A percentile compares a stretch with the other conserved stretches of the same genome.
phyloP scores from a whole-genome alignment of 2,888 invertebrate species.

The Morpho deidamia region DNA sequence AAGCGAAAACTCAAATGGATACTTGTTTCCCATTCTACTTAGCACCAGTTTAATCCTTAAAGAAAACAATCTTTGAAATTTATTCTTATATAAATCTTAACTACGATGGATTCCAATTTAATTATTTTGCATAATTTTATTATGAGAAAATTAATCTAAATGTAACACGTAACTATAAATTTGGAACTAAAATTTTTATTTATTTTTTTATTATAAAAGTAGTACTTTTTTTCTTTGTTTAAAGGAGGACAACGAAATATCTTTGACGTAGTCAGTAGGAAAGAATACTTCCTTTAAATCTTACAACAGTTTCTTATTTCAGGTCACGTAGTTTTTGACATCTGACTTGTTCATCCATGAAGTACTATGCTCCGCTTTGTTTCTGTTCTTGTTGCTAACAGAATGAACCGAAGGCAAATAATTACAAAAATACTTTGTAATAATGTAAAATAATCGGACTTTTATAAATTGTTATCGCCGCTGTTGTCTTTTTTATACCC shows the following conservation, averaged over 20 bases:
- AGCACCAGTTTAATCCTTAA: conserved; percentile 51
- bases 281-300: conserved; percentile 7
- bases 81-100: conserved; percentile 27
- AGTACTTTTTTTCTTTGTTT: conserved; percentile 7
- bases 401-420: neutral
- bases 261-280: conserved; percentile 5
- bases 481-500: no score
- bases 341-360: conserved; percentile 2
- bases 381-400: neutral
- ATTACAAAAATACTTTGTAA: no score
- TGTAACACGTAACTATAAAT: no score
- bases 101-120: no score
- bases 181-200: no score
- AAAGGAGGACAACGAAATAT: conserved; percentile 9
- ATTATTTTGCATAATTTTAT: no score
- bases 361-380: neutral
- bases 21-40: conserved; percentile 60
- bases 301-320: conserved; percentile 8
- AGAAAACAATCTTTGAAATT: conserved; percentile 45
- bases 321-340: conserved; percentile 9
- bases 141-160: no score
- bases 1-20: conserved; percentile 60
- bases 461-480: no score
- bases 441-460: no score
- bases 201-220: neutral